Evolutionary conservation across 2,888 invertebrate genomes (phyloP).

Genomic region (Stomorhina lunata): DNA sequence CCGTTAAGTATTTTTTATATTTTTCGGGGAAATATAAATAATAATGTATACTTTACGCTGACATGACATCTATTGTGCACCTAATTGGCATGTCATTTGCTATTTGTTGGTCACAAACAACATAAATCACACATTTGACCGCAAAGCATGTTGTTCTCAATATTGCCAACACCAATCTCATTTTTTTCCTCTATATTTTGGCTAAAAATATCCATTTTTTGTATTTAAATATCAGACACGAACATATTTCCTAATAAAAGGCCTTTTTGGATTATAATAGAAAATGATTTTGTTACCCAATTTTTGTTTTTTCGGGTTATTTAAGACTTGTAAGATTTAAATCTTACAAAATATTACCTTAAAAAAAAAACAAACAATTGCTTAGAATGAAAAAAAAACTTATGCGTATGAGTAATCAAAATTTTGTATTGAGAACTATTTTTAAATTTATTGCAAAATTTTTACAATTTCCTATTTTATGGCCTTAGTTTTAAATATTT

Average conservation of each 20-base stretch:
- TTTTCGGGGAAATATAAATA: conserved; percentile 33
- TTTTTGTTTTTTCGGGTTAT: conserved; percentile 1
- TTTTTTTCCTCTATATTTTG: conserved; percentile 21
- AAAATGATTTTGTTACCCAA: not conserved
- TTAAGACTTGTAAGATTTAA: conserved; percentile 45
- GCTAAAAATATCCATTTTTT: not conserved
- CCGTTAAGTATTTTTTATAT: not conserved
- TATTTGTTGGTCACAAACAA: conserved; percentile 58
- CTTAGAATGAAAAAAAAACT: not conserved
- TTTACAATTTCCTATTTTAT: conserved; percentile 17
- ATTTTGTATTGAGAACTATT: not conserved
- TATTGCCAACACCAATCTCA: conserved; percentile 24
- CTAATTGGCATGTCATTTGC: conserved; percentile 66
- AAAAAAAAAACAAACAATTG: not conserved
- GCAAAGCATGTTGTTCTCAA: conserved; percentile 43
- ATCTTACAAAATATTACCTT: conserved; percentile 39
- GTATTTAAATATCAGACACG: conserved; percentile 35
- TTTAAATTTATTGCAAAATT: not conserved
- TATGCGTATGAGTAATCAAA: conserved; percentile 23
- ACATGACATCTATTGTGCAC: conserved; percentile 66
- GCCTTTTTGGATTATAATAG: not conserved
- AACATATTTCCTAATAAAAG: conserved; percentile 14
- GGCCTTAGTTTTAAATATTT: conserved; percentile 19
- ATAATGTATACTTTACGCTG: conserved; percentile 61
- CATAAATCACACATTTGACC: conserved; percentile 63